A percentile compares a stretch with the other conserved stretches of the same genome.
Conservation (phyloP, 2,888 invertebrate genomes). For the Chrysomela aeneicollis region DNA sequence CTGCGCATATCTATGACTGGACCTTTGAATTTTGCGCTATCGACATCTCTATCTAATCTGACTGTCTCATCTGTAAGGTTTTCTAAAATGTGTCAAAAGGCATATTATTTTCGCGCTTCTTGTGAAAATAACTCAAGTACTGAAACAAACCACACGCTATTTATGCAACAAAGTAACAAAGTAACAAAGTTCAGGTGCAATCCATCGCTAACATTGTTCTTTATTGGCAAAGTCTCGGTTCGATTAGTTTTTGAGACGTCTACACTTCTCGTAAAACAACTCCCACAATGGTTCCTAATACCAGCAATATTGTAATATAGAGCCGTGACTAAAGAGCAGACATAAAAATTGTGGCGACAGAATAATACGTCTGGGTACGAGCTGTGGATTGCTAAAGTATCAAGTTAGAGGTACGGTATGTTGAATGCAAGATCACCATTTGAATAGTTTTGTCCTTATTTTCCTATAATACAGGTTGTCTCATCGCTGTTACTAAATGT, state of each 20-base stretch:
- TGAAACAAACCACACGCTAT: background rate
- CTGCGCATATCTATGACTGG: no score
- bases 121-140: no score
- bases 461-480: no score
- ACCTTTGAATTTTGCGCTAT: no score
- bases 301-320: background rate
- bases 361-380: background rate
- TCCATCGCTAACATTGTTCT: background rate
- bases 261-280: conserved; percentile 13
- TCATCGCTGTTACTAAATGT: no score
- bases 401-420: background rate
- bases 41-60: no score
- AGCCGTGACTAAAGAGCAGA: conserved; percentile 2
- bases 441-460: no score
- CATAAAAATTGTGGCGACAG: background rate
- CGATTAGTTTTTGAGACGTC: conserved; percentile 3
- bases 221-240: background rate
- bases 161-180: background rate
- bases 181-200: conserved; percentile 2
- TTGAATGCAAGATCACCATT: background rate
- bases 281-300: conserved; percentile 14
- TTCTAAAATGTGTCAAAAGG: no score
- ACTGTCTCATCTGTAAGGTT: no score
- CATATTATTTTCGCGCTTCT: no score
- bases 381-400: background rate